These are phyloP conservation scores for Drosophila kohkoa DNA, from an alignment of 1,140 invertebrate species.

Conservation along the genomic window DNA sequence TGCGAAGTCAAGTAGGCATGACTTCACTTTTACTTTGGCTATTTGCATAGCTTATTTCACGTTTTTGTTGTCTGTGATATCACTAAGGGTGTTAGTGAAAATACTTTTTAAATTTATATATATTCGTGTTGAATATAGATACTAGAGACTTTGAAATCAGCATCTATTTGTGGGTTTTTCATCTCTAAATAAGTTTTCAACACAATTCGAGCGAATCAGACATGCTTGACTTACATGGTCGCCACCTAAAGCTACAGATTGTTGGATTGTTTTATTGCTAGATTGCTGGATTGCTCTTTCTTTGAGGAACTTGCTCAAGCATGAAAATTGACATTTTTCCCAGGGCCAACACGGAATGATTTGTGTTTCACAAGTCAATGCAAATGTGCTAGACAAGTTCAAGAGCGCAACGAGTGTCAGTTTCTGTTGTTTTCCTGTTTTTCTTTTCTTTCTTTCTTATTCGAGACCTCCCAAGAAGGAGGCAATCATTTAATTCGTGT, in stretches of 20 bases:
- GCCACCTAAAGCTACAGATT: background rate
- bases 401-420: constrained; percentile 38
- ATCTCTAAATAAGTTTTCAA: constrained; percentile 34
- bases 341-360: constrained; percentile 10
- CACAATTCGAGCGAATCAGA: constrained; percentile 68
- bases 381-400: constrained; percentile 60
- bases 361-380: constrained; percentile 3
- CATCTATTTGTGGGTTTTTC: background rate
- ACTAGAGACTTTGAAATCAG: background rate
- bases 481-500: background rate
- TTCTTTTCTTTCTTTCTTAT: background rate
- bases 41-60: background rate
- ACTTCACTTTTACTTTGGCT: constrained; percentile 1
- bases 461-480: background rate
- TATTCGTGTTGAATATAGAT: no score
- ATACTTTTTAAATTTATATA: background rate
- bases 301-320: constrained; percentile 41
- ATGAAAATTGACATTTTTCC: constrained; percentile 55
- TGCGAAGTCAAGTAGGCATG: background rate
- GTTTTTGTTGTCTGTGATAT: constrained; percentile 25
- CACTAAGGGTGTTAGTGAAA: background rate
- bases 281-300: constrained; percentile 10
- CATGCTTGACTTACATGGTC: constrained; percentile 65
- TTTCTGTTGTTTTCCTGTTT: no score
- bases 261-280: background rate